These are phyloP conservation scores for Lepas anatifera DNA, from an alignment of 2,888 invertebrate species.

Conservation along the genomic window DNA sequence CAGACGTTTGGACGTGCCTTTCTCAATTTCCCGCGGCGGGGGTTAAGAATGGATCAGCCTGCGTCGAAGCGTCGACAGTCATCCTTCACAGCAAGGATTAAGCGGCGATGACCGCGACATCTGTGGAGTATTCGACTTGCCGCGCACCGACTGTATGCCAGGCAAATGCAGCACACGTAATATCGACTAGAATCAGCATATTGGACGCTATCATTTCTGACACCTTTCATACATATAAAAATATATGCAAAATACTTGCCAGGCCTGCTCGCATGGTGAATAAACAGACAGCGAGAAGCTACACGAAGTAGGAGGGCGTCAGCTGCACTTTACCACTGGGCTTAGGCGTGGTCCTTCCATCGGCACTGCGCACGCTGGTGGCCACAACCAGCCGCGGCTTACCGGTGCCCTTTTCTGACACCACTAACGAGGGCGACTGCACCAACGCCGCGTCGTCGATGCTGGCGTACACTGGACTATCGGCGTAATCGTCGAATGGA, in stretches of 20 bases:
- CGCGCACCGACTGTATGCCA: too few relatives aligned
- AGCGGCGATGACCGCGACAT: too few relatives aligned
- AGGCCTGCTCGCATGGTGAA: too few relatives aligned
- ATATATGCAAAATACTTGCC: background rate
- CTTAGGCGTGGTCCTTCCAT: background rate
- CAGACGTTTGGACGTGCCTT: too few relatives aligned
- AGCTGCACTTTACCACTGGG: background rate
- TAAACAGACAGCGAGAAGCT: background rate
- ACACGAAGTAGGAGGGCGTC: background rate
- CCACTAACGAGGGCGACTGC: background rate
- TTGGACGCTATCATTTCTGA: too few relatives aligned
- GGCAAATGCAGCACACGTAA: too few relatives aligned
- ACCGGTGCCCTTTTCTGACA: background rate
- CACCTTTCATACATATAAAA: slow-evolving; percentile 4
- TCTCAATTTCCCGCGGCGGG: too few relatives aligned
- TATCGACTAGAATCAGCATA: too few relatives aligned
- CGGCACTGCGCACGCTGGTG: background rate
- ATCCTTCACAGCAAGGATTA: too few relatives aligned
- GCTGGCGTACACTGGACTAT: background rate
- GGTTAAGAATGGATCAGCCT: too few relatives aligned
- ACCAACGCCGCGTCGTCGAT: background rate
- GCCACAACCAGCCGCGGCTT: background rate
- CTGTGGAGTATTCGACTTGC: too few relatives aligned
- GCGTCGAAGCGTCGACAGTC: too few relatives aligned
- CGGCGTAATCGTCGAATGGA: background rate